Base-by-base conservation (phyloP, 2,797 vertebrate genomes). In the Lateolabrax maculatus region DNA sequence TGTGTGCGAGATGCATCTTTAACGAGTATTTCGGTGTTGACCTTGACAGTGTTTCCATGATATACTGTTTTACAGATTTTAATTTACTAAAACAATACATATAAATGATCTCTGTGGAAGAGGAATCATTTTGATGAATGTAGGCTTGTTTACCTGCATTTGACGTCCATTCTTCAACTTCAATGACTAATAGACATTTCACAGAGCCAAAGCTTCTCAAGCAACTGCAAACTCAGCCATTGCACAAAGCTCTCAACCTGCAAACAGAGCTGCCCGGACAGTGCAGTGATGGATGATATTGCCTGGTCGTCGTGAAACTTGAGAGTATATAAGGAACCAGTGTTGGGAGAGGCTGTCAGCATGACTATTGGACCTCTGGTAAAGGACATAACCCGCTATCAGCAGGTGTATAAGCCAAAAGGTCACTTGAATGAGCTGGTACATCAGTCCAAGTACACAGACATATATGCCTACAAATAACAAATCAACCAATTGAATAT, bases 241-340 rank as follows among this genome's bases (percentile, higher is more conserved):
- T 56, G 15, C 11, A 34, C n/a, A 36, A 61, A 81, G 44, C 49
- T 74, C n/a, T 67, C 37, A 55, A 53, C 60, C 53, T 52, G 19
- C 31, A 67, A 52, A 48, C 63, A 48, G 48, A 43, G 53, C 11
- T 61, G 39, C 39, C 15, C 1, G 0, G 9, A 39, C 43, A 44
- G 15, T 1, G 13, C 9, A 29, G 48, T 55, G 68, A 72, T 58
- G 31, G 69, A 77, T 77, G 49, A 39, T 56, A 23, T 29, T 43
- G 49, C 37, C 1, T 46, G n/a, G 29, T 68, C 29, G 44, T 5
- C 6, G 18, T 52, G 55, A 72, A 76, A 55, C 31, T n/a, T 55
- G 46, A 21, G 5, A 29, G n/a, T 58, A 49, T 6, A 46, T 31
- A 43, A 49, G 36, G 3, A 53, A 25, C 23, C 12, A 19, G 31